Base-by-base conservation (phyloP, 2,888 invertebrate genomes). In the Pegoplata infirma region DNA sequence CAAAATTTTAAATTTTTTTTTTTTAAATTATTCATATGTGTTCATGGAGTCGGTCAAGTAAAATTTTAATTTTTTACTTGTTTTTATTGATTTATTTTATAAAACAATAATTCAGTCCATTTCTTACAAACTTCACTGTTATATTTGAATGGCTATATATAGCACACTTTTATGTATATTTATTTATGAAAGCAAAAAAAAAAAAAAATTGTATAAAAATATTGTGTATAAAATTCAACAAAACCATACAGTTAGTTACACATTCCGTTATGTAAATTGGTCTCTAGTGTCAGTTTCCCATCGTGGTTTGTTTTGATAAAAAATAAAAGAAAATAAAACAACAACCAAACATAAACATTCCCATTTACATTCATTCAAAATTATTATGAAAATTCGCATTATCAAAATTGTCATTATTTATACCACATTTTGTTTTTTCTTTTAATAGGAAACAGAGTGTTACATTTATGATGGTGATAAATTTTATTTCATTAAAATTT, bases 211-310 rank as follows among this genome's bases (percentile, higher is more conserved):
- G 53, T 51, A 40, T 25, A 46, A n/a, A n/a, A n/a, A n/a, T n/a
- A n/a, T n/a, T n/a, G n/a, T n/a, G n/a, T n/a, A n/a, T n/a, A n/a
- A n/a, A n/a, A n/a, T n/a, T n/a, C n/a, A n/a, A n/a, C n/a, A n/a
- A n/a, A 44, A 44, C 40, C 25, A 44, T 44, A 21, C 36, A 49
- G 14, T 47, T 58, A 56, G 67, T 68, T 68, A 68, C 78, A 78
- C 72, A 76, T 72, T 32, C 46, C 61, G 63, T 76, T 81, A 76
- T 75, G 75, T 72, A 81, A 81, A 81, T 81, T 76, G 80, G 78
- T 73, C 80, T 76, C 78, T 68, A 47, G 78, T 76, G 78, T 72
- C 66, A 23, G 64, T 78, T 56, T 67, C 21, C 72, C 14, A 46
- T 49, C 17, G 63, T 72, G 72, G 72, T 56, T 56, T 64, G 40